Evolutionary conservation across 2,888 invertebrate species (phyloP).

Genomic region (Ormyrus rosae): DNA sequence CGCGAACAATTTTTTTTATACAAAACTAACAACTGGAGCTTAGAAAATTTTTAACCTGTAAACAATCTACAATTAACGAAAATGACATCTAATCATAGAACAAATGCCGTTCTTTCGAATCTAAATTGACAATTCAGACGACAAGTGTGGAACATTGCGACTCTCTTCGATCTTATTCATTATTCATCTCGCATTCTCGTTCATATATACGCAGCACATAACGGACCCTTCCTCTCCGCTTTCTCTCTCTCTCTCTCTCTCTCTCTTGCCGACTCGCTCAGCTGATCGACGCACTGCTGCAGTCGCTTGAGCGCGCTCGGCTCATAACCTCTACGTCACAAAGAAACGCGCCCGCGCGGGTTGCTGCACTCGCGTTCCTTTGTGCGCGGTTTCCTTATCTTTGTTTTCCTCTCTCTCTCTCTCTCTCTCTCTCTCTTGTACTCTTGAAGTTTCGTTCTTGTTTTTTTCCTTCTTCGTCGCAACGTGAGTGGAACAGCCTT

Average conservation of each 20-base stretch:
- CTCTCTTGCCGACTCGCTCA: conserved; percentile 2
- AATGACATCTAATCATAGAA: too few relatives aligned
- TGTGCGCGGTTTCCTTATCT: conserved; percentile 46
- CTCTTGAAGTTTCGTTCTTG: background rate
- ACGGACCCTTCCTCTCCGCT: conserved; percentile 7
- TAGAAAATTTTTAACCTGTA: too few relatives aligned
- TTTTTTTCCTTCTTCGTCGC: background rate
- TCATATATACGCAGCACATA: background rate
- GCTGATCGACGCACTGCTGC: conserved; percentile 36
- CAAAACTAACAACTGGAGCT: too few relatives aligned
- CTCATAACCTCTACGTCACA: conserved; percentile 60
- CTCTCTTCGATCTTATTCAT: conserved; percentile 1
- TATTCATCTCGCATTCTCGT: conserved; percentile 11
- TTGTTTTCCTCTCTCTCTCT: background rate
- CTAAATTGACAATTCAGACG: too few relatives aligned
- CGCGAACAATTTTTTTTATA: too few relatives aligned
- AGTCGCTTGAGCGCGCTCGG: too few relatives aligned
- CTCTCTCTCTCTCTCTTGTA: background rate
- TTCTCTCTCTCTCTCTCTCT: background rate
- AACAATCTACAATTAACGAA: too few relatives aligned
- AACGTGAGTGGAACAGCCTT: conserved; percentile 4
- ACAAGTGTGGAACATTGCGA: too few relatives aligned
- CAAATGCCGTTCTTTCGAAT: too few relatives aligned
- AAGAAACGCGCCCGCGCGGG: conserved; percentile 54
- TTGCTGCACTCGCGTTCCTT: conserved; percentile 60